Conservation (phyloP, 2,888 invertebrate genomes). For the Adela reaumurella region DNA sequence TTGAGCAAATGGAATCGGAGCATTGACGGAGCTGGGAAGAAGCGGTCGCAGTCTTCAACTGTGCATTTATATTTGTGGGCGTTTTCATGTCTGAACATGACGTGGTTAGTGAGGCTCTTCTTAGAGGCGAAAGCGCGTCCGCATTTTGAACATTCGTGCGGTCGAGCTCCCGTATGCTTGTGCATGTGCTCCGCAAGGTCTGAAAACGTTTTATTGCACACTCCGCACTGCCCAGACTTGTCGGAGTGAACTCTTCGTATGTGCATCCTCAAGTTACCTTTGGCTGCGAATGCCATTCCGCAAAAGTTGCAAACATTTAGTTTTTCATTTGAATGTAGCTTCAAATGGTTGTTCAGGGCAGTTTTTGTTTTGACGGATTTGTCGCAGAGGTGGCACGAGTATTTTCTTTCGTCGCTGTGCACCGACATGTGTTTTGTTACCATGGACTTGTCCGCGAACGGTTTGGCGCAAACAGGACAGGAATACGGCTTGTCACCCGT, state of each 20-base stretch:
- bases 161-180: constrained; percentile 55
- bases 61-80: constrained; percentile 39
- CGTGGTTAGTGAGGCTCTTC: constrained; percentile 35
- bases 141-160: constrained; percentile 35
- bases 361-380: constrained; percentile 48
- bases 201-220: constrained; percentile 52
- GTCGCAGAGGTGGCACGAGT: constrained; percentile 50
- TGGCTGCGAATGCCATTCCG: constrained; percentile 47
- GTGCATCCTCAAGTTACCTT: constrained; percentile 53
- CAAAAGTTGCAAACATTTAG: constrained; percentile 40
- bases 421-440: constrained; percentile 34
- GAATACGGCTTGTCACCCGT: constrained; percentile 41
- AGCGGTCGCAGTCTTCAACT: constrained; percentile 32
- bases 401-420: constrained; percentile 49
- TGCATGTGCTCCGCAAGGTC: constrained; percentile 55
- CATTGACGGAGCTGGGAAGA: constrained; percentile 41
- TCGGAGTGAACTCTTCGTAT: constrained; percentile 54
- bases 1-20: constrained; percentile 44
- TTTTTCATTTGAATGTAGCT: constrained; percentile 35
- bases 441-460: constrained; percentile 30
- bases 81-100: constrained; percentile 40
- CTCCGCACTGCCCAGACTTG: constrained; percentile 47
- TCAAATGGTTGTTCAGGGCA: constrained; percentile 48
- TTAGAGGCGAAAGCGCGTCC: constrained; percentile 29
- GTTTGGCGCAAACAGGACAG: constrained; percentile 33